Percentiles rank a stretch among this genome's conserved stretches.
These are phyloP conservation scores for Megalonaias nervosa DNA, from an alignment of 1,140 invertebrate species.

Conservation along the genomic window DNA sequence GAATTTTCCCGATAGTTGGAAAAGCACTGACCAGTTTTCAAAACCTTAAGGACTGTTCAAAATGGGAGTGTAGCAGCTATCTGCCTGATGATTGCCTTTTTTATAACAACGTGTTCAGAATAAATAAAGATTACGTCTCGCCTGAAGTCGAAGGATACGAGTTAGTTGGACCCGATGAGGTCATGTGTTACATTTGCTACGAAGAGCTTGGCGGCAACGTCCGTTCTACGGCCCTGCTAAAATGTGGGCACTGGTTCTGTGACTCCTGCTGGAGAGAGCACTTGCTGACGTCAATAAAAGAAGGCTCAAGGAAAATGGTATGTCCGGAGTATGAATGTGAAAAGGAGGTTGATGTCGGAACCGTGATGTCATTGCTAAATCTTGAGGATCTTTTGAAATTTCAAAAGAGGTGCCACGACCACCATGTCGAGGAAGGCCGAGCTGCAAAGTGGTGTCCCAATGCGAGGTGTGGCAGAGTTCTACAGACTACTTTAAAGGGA, in stretches of 20 bases:
- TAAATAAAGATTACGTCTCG: neutral
- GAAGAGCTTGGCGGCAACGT: conserved; percentile 4
- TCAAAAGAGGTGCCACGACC: conserved; percentile 28
- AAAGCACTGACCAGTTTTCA: neutral
- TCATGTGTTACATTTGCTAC: conserved; percentile 45
- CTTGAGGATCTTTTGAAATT: conserved; percentile 34
- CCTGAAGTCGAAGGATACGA: neutral
- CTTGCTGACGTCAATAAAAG: conserved; percentile 15
- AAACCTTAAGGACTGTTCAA: conserved; percentile 7
- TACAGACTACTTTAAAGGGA: conserved; percentile 23
- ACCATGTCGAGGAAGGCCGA: conserved; percentile 17
- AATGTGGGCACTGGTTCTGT: conserved; percentile 57
- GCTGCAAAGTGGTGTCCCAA: conserved; percentile 55
- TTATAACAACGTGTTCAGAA: neutral
- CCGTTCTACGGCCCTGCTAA: conserved; percentile 35
- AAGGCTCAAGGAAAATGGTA: conserved; percentile 2
- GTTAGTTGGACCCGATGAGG: conserved; percentile 5
- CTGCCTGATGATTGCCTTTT: conserved; percentile 3
- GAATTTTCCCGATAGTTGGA: neutral
- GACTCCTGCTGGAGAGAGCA: conserved; percentile 52
- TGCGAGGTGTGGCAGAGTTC: conserved; percentile 43
- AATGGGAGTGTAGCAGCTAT: conserved; percentile 13
- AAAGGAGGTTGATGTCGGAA: conserved; percentile 29
- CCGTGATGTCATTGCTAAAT: conserved; percentile 46
- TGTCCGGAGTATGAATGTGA: conserved; percentile 52